Percentiles rank a stretch among this genome's conserved stretches.
Conservation (phyloP, 2,888 invertebrate genomes). For the Nomada flava region DNA sequence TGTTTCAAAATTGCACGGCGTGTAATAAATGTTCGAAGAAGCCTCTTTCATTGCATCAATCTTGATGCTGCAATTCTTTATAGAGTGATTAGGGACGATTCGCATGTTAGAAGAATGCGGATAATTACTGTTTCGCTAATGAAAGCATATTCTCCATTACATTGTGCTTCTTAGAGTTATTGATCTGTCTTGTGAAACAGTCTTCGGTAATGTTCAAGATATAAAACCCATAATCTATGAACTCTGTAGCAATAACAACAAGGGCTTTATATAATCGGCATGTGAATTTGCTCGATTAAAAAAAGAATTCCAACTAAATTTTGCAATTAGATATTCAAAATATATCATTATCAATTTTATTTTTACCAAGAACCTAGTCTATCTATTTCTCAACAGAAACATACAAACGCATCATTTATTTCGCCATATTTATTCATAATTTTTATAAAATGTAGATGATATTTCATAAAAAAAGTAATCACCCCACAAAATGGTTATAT, state of each 20-base stretch:
- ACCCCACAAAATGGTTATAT: too few species aligned
- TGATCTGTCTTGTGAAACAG: slow-evolving; percentile 22
- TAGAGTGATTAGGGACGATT: slow-evolving; percentile 9
- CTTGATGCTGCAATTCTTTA: background rate
- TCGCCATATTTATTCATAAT: too few species aligned
- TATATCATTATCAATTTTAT: too few species aligned
- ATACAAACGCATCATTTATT: too few species aligned
- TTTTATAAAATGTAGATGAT: too few species aligned
- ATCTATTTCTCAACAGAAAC: too few species aligned
- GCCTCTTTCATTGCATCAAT: background rate
- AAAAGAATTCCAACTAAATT: background rate
- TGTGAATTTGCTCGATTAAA: background rate
- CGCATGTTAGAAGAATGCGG: slow-evolving; percentile 3
- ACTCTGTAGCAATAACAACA: background rate
- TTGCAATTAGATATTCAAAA: background rate
- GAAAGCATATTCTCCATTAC: slow-evolving; percentile 8
- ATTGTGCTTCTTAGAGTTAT: slow-evolving; percentile 16
- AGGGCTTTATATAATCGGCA: background rate
- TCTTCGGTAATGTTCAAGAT: background rate
- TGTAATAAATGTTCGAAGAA: background rate
- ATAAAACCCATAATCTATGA: slow-evolving; percentile 1
- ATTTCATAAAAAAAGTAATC: too few species aligned
- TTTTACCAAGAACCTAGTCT: too few species aligned
- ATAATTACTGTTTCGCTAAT: slow-evolving; percentile 18
- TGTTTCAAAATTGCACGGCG: background rate